phyloP scores from a whole-genome alignment of 2,888 invertebrate species.

The Erynnis tages region DNA sequence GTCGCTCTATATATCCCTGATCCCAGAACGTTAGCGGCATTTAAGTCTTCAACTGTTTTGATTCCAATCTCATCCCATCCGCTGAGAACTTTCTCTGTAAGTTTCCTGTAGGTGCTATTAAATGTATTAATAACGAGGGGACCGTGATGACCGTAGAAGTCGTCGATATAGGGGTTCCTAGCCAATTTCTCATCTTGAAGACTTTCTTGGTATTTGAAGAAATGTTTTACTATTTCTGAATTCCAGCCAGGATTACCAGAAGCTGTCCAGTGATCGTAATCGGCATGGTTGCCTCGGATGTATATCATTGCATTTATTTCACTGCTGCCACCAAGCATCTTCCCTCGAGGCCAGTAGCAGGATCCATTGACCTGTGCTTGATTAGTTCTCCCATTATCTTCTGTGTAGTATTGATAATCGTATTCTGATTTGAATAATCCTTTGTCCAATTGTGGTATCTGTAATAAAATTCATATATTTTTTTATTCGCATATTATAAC shows the following conservation, averaged over 20 bases:
- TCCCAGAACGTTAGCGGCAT: slow-evolving; percentile 66
- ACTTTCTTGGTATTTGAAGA: slow-evolving; percentile 61
- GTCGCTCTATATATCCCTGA: slow-evolving; percentile 70
- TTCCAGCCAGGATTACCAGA: slow-evolving; percentile 70
- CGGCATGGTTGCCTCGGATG: slow-evolving; percentile 65
- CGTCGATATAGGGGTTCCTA: slow-evolving; percentile 36
- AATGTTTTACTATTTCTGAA: slow-evolving; percentile 57
- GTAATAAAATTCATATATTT: background rate
- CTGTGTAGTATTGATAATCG: slow-evolving; percentile 85
- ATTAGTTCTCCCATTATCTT: slow-evolving; percentile 86
- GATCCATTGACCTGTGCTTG: slow-evolving; percentile 74
- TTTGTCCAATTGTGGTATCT: slow-evolving; percentile 29
- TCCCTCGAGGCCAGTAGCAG: slow-evolving; percentile 79
- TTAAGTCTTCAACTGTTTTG: slow-evolving; percentile 54
- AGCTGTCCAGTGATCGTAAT: slow-evolving; percentile 71
- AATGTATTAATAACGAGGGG: slow-evolving; percentile 68
- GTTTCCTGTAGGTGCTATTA: slow-evolving; percentile 57
- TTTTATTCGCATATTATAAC: no score
- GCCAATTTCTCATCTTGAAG: slow-evolving; percentile 45
- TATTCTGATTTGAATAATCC: slow-evolving; percentile 58
- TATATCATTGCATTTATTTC: slow-evolving; percentile 79
- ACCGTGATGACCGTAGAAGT: slow-evolving; percentile 63
- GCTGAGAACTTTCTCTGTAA: slow-evolving; percentile 47
- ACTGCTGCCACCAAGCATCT: slow-evolving; percentile 79
- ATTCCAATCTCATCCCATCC: slow-evolving; percentile 72